Conservation (phyloP, 2,113 vertebrate species). For the Struthio camelus region DNA sequence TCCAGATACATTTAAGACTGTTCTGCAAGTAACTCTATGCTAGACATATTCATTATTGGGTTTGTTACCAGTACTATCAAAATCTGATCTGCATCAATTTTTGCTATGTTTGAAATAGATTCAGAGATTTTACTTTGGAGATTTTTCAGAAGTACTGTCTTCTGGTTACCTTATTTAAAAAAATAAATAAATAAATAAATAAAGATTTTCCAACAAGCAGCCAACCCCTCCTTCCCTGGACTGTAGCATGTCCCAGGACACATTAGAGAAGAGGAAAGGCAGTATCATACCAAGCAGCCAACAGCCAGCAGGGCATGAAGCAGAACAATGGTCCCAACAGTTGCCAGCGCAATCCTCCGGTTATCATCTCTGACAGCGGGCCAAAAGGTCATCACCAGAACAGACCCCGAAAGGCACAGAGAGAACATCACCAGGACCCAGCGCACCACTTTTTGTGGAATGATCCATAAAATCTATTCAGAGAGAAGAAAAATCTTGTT, state of each 20-base stretch:
- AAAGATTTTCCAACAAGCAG: not conserved
- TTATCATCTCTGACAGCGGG: conserved; percentile 92
- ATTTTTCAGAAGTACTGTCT: not conserved
- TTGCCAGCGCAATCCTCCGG: conserved; percentile 80
- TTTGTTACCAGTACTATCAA: not conserved
- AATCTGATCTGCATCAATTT: not conserved
- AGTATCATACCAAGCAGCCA: conserved; percentile 87
- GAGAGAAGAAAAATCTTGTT: not conserved
- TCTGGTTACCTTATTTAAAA: not conserved
- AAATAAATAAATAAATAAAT: no score
- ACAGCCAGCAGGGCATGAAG: conserved; percentile 90
- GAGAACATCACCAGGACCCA: conserved; percentile 88
- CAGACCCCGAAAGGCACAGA: conserved; percentile 90
- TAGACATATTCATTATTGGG: not conserved
- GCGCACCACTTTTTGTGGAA: conserved; percentile 83
- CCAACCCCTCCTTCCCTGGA: not conserved
- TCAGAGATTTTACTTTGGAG: not conserved
- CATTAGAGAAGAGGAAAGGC: not conserved
- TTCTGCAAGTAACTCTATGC: not conserved
- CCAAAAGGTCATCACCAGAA: conserved; percentile 94
- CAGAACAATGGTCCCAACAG: conserved; percentile 77
- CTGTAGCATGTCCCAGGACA: rapidly evolving
- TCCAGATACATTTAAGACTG: not conserved
- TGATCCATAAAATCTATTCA: conserved; percentile 88
- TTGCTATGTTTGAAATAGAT: not conserved